Evolutionary conservation across 2,888 invertebrate genomes (phyloP), one percentile per base, ranked within the genome.

Genomic region (Norana najaformis): DNA sequence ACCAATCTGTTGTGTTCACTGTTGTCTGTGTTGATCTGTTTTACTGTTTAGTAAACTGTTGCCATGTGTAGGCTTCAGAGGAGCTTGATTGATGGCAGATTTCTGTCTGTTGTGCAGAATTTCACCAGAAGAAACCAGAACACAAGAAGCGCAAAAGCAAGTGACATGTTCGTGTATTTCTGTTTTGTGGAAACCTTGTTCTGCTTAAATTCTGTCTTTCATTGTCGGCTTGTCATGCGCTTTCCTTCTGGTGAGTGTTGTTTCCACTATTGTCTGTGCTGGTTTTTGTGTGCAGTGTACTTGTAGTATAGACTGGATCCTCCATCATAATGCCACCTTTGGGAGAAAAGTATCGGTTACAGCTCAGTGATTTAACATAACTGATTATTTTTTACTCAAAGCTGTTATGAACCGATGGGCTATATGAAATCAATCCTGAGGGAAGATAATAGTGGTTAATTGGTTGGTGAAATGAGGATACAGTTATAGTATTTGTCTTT

Each of bases 131-230:
- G 85, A 85, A 85, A 37, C 85, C 85, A n/a, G 37, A 85, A 37
- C 85, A 85, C 18, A 85, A 85, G 85, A 85, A 85, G 37, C 85
- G 37, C 37, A 85, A 85, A 85, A 85, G 85, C 85, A 85, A 85
- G 85, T 85, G 85, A 85, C 37, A 69, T 69, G 69, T 69, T 69
- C 69, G 69, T 69, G 69, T 69, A n/a, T 30, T 69, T 69, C 69
- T 69, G 69, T 69, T 69, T 69, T 69, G 69, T 69, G 69, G 69
- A n/a, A n/a, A 69, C 69, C 69, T 69, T 69, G 30, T 30, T 69
- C 69, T n/a, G 6, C 69, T 69, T 69, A 4, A n/a, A 11, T 69
- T 69, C 69, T 69, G 1, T 69, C 69, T 16, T 69, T 69, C 8
- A 69, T 8, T 69, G n/a, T n/a, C 69, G 8, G 69, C n/a, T n/a